These are phyloP conservation scores for Brachionus plicatilis DNA, from an alignment of 1,140 invertebrate species.

Conservation along the genomic window DNA sequence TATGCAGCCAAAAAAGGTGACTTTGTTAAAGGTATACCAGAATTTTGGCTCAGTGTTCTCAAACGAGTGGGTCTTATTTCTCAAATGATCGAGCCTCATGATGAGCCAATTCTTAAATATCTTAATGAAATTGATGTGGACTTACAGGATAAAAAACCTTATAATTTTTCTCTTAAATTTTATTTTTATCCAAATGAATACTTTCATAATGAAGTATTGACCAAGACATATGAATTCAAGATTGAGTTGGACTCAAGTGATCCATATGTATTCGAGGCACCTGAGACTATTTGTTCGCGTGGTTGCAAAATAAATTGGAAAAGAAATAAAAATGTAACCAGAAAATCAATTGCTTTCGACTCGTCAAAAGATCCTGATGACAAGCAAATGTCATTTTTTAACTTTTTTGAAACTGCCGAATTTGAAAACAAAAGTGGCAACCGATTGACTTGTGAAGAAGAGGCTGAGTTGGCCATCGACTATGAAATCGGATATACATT, in stretches of 20 bases:
- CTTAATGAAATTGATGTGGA: constrained; percentile 75
- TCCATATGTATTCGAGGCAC: constrained; percentile 92
- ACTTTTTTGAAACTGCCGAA: constrained; percentile 86
- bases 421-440: constrained; percentile 47
- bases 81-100: constrained; percentile 82
- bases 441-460: constrained; percentile 62
- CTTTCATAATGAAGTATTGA: constrained; percentile 84
- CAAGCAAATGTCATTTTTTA: constrained; percentile 83
- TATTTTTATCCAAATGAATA: constrained; percentile 89
- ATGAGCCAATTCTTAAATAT: constrained; percentile 87
- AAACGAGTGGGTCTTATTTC: constrained; percentile 83
- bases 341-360: constrained; percentile 93
- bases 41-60: constrained; percentile 94
- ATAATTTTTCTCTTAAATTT: constrained; percentile 83
- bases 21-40: constrained; percentile 70
- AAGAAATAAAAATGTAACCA: constrained; percentile 90
- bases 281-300: constrained; percentile 87
- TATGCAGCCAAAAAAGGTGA: background rate
- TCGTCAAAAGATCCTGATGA: constrained; percentile 81
- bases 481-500: constrained; percentile 97
- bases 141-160: constrained; percentile 42
- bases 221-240: constrained; percentile 90
- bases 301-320: constrained; percentile 83
- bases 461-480: constrained; percentile 57
- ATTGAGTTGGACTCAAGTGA: constrained; percentile 80